Evolutionary conservation across 2,113 vertebrate species (phyloP).

Genomic region (Microcebus griseorufus): DNA sequence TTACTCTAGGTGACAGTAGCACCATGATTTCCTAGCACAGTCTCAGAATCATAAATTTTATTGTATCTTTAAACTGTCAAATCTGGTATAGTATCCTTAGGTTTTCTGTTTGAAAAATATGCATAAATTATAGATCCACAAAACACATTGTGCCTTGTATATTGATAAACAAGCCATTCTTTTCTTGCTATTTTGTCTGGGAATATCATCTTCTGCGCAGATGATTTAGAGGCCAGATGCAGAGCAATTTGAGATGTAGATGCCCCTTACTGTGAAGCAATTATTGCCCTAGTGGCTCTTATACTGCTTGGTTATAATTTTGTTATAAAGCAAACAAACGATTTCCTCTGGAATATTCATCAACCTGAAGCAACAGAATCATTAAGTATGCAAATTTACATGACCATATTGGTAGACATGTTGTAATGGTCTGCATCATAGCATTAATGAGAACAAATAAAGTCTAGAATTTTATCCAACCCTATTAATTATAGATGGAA

Average conservation of each 20-base stretch:
- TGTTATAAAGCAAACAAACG: constrained; percentile 80
- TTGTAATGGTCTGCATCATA: background rate
- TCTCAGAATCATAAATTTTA: background rate
- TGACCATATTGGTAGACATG: background rate
- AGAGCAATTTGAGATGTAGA: constrained; percentile 84
- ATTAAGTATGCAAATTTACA: constrained; percentile 50
- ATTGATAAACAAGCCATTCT: constrained; percentile 82
- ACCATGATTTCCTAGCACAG: background rate
- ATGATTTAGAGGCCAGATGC: constrained; percentile 84
- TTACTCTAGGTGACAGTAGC: background rate
- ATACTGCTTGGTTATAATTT: constrained; percentile 81
- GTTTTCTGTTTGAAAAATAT: background rate
- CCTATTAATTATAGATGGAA: background rate
- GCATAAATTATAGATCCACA: background rate
- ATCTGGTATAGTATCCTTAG: background rate
- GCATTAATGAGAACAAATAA: background rate
- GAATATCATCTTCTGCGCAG: constrained; percentile 76
- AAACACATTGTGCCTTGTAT: constrained; percentile 64
- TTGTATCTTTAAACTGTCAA: background rate
- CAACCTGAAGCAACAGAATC: constrained; percentile 71
- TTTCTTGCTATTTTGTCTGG: constrained; percentile 79
- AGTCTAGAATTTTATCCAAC: background rate
- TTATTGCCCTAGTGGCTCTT: constrained; percentile 85
- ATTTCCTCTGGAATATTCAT: constrained; percentile 76
- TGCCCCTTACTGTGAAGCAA: constrained; percentile 82